Percentiles rank a stretch among this genome's conserved stretches.
These are phyloP conservation scores for Lypha dubia DNA, from an alignment of 2,888 invertebrate species.

Conservation along the genomic window DNA sequence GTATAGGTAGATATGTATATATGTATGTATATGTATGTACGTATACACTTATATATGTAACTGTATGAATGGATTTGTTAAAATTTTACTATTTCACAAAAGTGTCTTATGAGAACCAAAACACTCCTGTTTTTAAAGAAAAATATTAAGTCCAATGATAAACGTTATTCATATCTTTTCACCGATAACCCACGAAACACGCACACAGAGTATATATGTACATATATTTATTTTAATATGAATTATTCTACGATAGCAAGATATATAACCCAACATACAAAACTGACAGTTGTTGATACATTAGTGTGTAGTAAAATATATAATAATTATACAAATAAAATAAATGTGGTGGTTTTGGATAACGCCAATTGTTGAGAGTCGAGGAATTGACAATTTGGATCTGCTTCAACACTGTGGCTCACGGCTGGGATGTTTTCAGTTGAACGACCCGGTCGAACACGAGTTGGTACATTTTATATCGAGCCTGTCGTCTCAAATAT, in stretches of 20 bases:
- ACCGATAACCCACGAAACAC: not conserved
- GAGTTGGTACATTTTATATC: no score
- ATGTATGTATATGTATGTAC: not conserved
- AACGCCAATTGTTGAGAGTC: no score
- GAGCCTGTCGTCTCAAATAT: no score
- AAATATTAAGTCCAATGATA: conserved; percentile 57
- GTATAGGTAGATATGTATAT: not conserved
- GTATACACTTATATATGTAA: not conserved
- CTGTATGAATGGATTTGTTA: conserved; percentile 7
- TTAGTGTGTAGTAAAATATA: conserved; percentile 5
- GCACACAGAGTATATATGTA: not conserved
- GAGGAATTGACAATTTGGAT: no score
- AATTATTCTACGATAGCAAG: conserved; percentile 24
- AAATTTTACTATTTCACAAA: conserved; percentile 20
- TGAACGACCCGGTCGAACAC: no score
- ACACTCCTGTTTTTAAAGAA: conserved; percentile 48
- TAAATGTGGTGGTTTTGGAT: no score
- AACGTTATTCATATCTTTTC: conserved; percentile 35
- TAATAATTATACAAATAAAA: not conserved
- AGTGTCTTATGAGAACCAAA: conserved; percentile 54
- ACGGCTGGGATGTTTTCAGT: no score
- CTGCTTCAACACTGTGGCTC: no score
- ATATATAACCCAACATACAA: conserved; percentile 57
- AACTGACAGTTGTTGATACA: conserved; percentile 6
- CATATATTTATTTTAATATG: conserved; percentile 18